Evolutionary conservation across 2,797 vertebrate genomes (phyloP).

Genomic region (Eidolon dupreanum): DNA sequence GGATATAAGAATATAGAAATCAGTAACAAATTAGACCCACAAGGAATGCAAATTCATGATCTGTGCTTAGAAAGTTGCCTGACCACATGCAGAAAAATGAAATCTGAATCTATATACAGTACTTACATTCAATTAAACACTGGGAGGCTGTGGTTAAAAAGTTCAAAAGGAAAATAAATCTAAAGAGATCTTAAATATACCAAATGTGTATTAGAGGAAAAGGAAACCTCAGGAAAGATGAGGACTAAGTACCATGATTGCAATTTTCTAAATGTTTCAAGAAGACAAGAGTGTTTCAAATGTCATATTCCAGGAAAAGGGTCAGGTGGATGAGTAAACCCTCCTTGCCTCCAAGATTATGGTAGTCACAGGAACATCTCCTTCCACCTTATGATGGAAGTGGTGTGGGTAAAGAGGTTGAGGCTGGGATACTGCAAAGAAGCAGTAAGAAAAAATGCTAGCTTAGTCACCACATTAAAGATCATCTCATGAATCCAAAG

Average conservation of each 20-base stretch:
- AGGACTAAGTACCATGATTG: background rate
- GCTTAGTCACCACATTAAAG: conserved; percentile 11
- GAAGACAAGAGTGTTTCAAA: background rate
- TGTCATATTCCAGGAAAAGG: background rate
- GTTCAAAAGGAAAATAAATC: background rate
- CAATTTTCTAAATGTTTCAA: conserved; percentile 16
- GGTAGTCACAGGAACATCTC: background rate
- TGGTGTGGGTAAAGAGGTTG: background rate
- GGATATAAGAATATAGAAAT: background rate
- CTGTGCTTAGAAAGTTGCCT: background rate
- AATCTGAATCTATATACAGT: background rate
- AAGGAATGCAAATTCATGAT: background rate
- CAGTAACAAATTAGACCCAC: background rate
- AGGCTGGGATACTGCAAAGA: background rate
- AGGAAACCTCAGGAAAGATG: background rate
- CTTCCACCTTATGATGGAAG: background rate
- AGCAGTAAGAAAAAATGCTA: background rate
- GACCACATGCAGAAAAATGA: background rate
- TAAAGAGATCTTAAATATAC: background rate
- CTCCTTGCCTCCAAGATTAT: background rate
- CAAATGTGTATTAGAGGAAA: background rate
- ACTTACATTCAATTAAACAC: background rate
- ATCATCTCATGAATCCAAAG: background rate
- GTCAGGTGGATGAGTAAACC: background rate
- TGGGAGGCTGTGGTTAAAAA: background rate